Evolutionary conservation across 1,140 invertebrate species (phyloP), one percentile per base, ranked within the genome.

Genomic region (Drosophila kurseongensis): DNA sequence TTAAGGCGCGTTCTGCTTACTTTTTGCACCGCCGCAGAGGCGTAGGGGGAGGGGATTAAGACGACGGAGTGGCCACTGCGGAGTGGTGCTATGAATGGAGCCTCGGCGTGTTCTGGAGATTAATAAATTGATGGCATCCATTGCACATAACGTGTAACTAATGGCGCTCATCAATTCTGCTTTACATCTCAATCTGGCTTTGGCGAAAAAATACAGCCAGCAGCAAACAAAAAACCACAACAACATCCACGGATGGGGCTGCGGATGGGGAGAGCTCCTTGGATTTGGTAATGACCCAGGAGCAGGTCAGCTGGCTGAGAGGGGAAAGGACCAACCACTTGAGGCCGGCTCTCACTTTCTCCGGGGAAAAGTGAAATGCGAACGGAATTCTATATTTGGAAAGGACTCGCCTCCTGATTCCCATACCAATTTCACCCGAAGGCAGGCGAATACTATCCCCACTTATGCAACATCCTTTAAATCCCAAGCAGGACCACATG

Each of bases 111-210:
- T 91, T 91, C 89, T 91, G 89, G 90, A 92, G 91, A 92, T 92
- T 92, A 92, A 92, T 92, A 92, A 92, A 92, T 92, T 92, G 91
- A 92, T 92, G 91, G 91, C 85, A 91, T 91, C 90, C 91, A 92
- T 92, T 92, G 91, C 84, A 92, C 91, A 92, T 92, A 92, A 92
- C 91, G 90, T 92, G 91, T 92, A 92, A 92, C 91, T 92, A 92
- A 92, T 92, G 91, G 86, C 79, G 73, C 82, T 90, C 91, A 92
- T 92, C 91, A 92, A 92, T 92, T 92, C 90, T 92, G 89, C 91
- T 92, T 92, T 92, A 92, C 91, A 92, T 92, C 91, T 92, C 91
- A 92, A 92, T 92, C 91, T 92, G 91, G 83, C 80, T 83, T 88
- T 81, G 66, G 84, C 66, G 66, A 61, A 62, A 68, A 71, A 80